These are phyloP conservation scores for Orthochromis indermauri DNA, from an alignment of 2,113 vertebrate genomes.

Conservation along the genomic window DNA sequence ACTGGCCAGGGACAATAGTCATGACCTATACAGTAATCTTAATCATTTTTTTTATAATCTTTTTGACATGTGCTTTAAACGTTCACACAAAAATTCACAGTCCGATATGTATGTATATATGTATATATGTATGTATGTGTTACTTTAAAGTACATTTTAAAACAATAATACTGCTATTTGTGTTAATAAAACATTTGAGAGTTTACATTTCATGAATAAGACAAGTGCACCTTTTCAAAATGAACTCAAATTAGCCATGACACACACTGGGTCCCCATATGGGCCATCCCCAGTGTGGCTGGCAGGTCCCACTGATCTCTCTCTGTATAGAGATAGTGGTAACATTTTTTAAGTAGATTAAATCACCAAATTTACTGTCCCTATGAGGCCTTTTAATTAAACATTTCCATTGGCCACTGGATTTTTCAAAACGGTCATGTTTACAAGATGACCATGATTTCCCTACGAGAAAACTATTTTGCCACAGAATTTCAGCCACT, in stretches of 20 bases:
- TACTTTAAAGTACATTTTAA: background rate
- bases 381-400: background rate
- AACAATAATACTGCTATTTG: background rate
- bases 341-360: background rate
- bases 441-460: background rate
- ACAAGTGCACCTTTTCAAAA: background rate
- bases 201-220: background rate
- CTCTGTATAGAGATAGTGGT: background rate
- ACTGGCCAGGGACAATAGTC: background rate
- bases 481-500: background rate
- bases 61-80: background rate
- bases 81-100: background rate
- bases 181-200: background rate
- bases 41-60: background rate
- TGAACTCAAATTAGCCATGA: background rate
- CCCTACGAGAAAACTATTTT: background rate
- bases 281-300: background rate
- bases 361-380: background rate
- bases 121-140: rapidly evolving
- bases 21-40: background rate
- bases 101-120: rapidly evolving
- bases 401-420: rapidly evolving
- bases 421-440: background rate
- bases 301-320: background rate
- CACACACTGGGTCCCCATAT: background rate